Evolutionary conservation across 2,113 vertebrate genomes (phyloP), one percentile per base, ranked within the genome.

Genomic region (Sander lucioperca): DNA sequence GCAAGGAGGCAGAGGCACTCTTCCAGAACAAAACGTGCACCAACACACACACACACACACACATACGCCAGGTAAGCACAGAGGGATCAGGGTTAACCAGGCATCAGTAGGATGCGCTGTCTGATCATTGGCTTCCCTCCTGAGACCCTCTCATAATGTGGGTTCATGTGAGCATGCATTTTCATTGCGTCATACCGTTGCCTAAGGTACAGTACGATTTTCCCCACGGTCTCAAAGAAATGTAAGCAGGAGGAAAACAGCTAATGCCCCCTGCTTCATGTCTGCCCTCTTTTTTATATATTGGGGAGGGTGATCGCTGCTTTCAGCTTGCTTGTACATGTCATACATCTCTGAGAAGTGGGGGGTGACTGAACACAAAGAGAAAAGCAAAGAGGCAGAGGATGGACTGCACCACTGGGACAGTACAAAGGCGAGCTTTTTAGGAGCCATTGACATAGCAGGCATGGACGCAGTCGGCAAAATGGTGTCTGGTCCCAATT

Each of bases 21-120:
- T 86, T 64, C 79, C 23, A 74, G 66, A 73, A 43, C 39, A 13
- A 61, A 79, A 65, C 30, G 3, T 54, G 50, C 64, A 80, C 67
- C 74, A 8, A 54, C 48, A 27, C 51, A 62, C 57, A 53, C 65
- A 81, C 47, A 74, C 39, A 57, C 50, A 58, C 43, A 82, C 59
- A 84, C 48, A 81, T 0, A 8, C 39, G 21, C 9, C 77, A 88
- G 77, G 85, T 89, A 80, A 79, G 85, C 70, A 66, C 72, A 61
- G 68, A 74, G 58, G 65, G 75, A 83, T 79, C 43, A 63, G 58
- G 84, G 82, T 90, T 88, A 90, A 87, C 82, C 83, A 85, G 90
- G 88, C 88, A 82, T 88, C 84, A 81, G 89, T 83, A 76, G 72
- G 79, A 91, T 86, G 83, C 74, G 57, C 81, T 80, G 77, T 83